Percentiles rank a stretch among this genome's conserved stretches.
Evolutionary conservation across 2,113 vertebrate species (phyloP).

Genomic region (Sciurus niger): DNA sequence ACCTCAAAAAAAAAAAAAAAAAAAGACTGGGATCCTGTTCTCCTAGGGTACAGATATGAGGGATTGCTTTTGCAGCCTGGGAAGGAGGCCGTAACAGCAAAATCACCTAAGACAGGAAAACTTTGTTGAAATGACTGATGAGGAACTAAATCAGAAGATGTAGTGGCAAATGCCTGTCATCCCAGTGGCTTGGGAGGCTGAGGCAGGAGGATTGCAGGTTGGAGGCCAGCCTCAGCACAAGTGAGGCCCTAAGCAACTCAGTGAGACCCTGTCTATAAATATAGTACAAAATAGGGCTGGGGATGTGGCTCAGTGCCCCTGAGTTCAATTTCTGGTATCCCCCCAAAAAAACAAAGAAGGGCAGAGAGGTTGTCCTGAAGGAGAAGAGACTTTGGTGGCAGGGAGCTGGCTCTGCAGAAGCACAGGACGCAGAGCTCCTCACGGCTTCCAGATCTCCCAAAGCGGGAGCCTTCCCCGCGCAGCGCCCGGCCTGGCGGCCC

Average conservation of each 20-base stretch:
- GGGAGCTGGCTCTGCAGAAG: too few relatives aligned
- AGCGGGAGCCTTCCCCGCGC: neutral
- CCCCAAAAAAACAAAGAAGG: too few relatives aligned
- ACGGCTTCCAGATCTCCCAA: neutral
- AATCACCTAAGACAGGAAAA: neutral
- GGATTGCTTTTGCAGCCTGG: neutral
- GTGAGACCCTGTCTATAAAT: too few relatives aligned
- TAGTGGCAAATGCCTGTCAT: too few relatives aligned
- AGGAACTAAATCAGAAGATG: neutral
- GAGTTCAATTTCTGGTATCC: too few relatives aligned
- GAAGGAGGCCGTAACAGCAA: neutral
- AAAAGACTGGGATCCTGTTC: neutral
- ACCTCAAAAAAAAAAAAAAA: too few relatives aligned
- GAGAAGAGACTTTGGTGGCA: too few relatives aligned
- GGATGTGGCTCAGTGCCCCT: neutral
- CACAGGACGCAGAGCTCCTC: too few relatives aligned
- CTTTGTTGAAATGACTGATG: neutral
- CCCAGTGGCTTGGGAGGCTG: neutral
- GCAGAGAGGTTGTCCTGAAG: too few relatives aligned
- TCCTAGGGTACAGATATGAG: neutral
- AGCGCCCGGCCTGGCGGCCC: neutral
- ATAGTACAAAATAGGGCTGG: neutral
- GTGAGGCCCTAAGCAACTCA: too few relatives aligned
- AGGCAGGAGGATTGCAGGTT: too few relatives aligned
- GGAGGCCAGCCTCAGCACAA: too few relatives aligned